Conservation (phyloP, 1,140 invertebrate genomes). For the Maniola jurtina region DNA sequence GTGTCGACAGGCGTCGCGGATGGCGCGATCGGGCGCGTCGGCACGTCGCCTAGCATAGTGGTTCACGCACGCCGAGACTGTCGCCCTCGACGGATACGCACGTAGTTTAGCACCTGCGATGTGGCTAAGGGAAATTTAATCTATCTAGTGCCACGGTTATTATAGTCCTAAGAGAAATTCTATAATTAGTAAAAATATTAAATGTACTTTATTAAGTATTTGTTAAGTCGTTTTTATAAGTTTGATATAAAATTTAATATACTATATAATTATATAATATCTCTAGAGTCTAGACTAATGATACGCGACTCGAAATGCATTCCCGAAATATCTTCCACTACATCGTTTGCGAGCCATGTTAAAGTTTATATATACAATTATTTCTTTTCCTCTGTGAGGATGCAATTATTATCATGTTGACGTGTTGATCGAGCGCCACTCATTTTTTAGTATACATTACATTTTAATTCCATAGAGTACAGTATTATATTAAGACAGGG, state of each 20-base stretch:
- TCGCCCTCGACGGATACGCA: constrained; percentile 5
- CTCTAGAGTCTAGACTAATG: constrained; percentile 4
- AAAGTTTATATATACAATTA: constrained; percentile 6
- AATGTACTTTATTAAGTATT: constrained; percentile 17
- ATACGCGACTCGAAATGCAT: constrained; percentile 18
- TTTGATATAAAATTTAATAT: constrained; percentile 16
- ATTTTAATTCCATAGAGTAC: neutral
- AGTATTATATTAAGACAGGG: constrained; percentile 35
- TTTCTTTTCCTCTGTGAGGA: constrained; percentile 47
- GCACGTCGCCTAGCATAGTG: constrained; percentile 8
- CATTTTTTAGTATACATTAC: neutral
- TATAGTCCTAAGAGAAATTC: constrained; percentile 17
- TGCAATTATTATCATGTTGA: neutral
- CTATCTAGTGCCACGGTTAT: constrained; percentile 22
- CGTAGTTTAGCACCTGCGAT: constrained; percentile 10
- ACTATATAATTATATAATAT: constrained; percentile 4
- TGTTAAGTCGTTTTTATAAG: constrained; percentile 21
- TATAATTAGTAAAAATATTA: constrained; percentile 23
- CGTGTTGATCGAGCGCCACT: neutral
- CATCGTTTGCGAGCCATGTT: neutral
- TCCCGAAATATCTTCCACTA: constrained; percentile 24
- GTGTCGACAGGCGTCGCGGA: neutral
- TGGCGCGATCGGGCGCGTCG: neutral
- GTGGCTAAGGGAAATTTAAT: neutral
- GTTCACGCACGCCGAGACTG: constrained; percentile 11